These are phyloP conservation scores for Serilophus lunatus DNA, from an alignment of 2,113 vertebrate species.

Conservation along the genomic window DNA sequence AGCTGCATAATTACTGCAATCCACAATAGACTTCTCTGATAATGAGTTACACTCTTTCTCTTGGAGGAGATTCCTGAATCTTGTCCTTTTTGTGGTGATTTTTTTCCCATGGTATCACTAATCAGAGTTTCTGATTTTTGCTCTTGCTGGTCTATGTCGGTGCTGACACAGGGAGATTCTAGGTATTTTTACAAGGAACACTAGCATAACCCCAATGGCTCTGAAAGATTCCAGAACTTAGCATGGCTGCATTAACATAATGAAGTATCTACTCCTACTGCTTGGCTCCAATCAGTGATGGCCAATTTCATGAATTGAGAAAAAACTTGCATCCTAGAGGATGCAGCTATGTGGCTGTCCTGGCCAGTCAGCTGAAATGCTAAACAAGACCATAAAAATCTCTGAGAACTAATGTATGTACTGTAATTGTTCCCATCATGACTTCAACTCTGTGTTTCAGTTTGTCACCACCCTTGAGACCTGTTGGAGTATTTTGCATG, in stretches of 20 bases:
- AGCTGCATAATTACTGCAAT: constrained; percentile 64
- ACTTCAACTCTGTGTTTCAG: not conserved
- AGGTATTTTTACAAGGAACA: not conserved
- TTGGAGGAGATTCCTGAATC: constrained; percentile 34
- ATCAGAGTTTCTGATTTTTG: constrained; percentile 44
- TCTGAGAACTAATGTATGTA: not conserved
- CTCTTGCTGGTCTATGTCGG: not conserved
- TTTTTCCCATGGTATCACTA: constrained; percentile 63
- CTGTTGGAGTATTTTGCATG: not conserved
- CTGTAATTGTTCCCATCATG: not conserved
- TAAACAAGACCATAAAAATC: not conserved
- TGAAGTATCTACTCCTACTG: not conserved
- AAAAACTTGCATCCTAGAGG: not conserved
- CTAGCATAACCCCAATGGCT: not conserved
- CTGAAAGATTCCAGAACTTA: not conserved
- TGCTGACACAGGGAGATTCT: constrained; percentile 29
- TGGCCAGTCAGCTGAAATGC: not conserved
- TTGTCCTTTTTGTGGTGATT: constrained; percentile 60
- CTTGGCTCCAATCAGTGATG: not conserved
- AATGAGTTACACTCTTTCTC: constrained; percentile 58
- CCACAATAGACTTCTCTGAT: constrained; percentile 56
- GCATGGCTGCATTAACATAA: not conserved
- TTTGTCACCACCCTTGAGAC: not conserved
- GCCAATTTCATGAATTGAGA: not conserved
- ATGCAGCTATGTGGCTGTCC: not conserved